A percentile compares a stretch with the other conserved stretches of the same genome.
Conservation (phyloP, 2,888 invertebrate species). For the Gortyna flavago region DNA sequence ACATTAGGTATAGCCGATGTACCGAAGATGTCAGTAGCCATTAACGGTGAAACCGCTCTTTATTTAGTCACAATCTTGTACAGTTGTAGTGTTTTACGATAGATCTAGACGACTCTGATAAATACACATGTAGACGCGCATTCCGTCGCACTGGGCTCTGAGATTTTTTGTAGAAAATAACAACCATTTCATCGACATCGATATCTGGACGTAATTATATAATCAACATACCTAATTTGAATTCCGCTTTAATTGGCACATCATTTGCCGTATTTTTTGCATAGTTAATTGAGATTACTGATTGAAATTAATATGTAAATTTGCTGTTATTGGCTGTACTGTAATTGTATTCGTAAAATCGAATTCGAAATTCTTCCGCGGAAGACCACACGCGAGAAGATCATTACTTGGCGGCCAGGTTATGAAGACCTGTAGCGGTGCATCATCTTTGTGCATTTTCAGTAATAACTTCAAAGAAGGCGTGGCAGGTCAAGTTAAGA, state of each 20-base stretch:
- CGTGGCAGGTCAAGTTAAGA: conserved; percentile 67
- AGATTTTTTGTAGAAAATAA: conserved; percentile 71
- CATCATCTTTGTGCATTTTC: conserved; percentile 69
- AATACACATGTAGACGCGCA: conserved; percentile 71
- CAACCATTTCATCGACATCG: conserved; percentile 74
- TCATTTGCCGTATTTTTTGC: conserved; percentile 74
- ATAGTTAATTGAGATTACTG: conserved; percentile 70
- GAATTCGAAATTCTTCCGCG: conserved; percentile 73
- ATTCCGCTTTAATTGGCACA: conserved; percentile 76
- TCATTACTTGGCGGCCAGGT: conserved; percentile 76
- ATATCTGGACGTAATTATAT: conserved; percentile 73
- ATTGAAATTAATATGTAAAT: conserved; percentile 77
- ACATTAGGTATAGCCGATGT: conserved; percentile 76
- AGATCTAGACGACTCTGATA: conserved; percentile 71
- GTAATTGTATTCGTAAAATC: conserved; percentile 75
- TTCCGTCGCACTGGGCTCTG: conserved; percentile 65
- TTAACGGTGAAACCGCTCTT: conserved; percentile 84
- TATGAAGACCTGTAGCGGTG: conserved; percentile 69
- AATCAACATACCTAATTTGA: conserved; percentile 76
- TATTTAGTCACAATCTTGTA: conserved; percentile 81
- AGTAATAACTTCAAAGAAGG: conserved; percentile 66
- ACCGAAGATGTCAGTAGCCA: conserved; percentile 82
- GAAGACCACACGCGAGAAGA: conserved; percentile 82
- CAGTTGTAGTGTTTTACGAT: conserved; percentile 76
- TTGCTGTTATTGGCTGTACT: conserved; percentile 70